These are phyloP conservation scores for Labeo calbasu DNA, from an alignment of 2,797 vertebrate species.

Conservation along the genomic window DNA sequence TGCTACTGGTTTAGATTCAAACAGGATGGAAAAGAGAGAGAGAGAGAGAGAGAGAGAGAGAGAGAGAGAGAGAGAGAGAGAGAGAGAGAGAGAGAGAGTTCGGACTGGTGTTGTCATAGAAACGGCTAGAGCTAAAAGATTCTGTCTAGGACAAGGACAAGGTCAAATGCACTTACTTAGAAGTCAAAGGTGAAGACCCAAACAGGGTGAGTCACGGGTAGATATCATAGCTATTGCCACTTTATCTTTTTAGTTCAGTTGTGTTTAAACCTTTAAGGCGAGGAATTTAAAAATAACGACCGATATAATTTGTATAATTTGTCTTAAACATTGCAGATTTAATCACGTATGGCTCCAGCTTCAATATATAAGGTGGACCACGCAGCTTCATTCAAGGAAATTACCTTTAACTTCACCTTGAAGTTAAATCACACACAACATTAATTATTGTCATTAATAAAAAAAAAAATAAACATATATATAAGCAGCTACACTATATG, in stretches of 20 bases:
- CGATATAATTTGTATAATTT: background rate
- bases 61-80: background rate
- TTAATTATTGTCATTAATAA: background rate
- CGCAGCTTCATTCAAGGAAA: background rate
- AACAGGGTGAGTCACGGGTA: background rate
- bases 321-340: background rate
- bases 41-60: background rate
- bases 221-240: background rate
- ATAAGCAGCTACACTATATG: background rate
- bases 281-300: background rate
- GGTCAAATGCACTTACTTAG: slow-evolving; percentile 6
- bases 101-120: slow-evolving; percentile 19
- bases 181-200: slow-evolving; percentile 24
- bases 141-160: slow-evolving; percentile 12
- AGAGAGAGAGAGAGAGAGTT: background rate
- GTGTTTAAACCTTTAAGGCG: background rate
- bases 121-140: background rate
- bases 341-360: background rate
- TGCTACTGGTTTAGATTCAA: slow-evolving; percentile 5
- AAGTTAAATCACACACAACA: background rate
- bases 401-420: background rate
- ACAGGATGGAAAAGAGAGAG: background rate
- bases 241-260: background rate
- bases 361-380: background rate
- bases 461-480: background rate